Base-by-base conservation (phyloP, 2,113 vertebrate species). In the Dryoscopus gambensis region DNA sequence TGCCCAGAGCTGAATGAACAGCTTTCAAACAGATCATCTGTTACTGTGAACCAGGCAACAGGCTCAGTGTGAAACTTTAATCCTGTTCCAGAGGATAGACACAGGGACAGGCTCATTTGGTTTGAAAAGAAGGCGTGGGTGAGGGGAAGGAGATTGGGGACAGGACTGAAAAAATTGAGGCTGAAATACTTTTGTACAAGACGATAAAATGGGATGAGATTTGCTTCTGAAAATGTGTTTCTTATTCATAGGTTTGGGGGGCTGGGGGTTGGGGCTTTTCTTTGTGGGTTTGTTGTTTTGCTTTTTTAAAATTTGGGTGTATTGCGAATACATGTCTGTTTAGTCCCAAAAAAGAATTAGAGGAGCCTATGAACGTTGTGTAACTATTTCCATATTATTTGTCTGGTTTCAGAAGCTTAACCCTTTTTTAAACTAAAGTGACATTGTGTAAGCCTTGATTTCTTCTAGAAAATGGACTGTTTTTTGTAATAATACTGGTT, bases 341-440 rank as follows among this genome's bases (percentile, higher is more conserved):
- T 74, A 68, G 76, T 75, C 77, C 44, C 65, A 37, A 70, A 92
- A 95, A 87, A 35, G 64, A 92, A 91, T 84, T 87, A 87, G 78
- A 74, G 37, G 30, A 94, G 53, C 37, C 84, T 28, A 7, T 67
- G 63, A 56, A 83, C 46, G 9, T 59, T 94, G 67, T 93, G 81
- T 91, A 94, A 95, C 77, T 22, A 52, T 89, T 91, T 95, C 65
- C 60, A 53, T 84, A 79, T 81, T 89, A 84, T 78, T 74, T 91
- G 56, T 24, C 33, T 75, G 20, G 17, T 86, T 67, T 79, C 65
- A 81, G 73, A 78, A 81, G 40, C 56, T 84, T 87, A 81, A 71
- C 77, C 33, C 52, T 60, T 93, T 89, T 69, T 78, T 40, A 1
- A 74, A 71, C 76, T 59, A 6, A 80, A 56, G 23, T 67, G 49